Percentiles rank a stretch among this genome's conserved stretches.
Evolutionary conservation across 2,797 vertebrate genomes (phyloP).

Genomic region (Dryobates pubescens): DNA sequence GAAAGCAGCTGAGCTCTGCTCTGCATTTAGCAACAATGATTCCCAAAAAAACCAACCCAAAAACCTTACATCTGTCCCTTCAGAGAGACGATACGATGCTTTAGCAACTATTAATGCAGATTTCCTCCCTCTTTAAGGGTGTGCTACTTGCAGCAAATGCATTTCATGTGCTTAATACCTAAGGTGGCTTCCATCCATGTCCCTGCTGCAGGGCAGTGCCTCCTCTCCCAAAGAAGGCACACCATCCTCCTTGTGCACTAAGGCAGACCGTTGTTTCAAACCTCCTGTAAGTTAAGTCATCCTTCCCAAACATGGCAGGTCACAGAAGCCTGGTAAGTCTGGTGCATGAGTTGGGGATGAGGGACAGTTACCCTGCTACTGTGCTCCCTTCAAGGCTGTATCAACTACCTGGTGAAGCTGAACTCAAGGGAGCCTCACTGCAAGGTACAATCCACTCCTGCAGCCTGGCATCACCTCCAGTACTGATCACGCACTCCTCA

Average conservation of each 20-base stretch:
- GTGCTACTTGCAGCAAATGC: not conserved
- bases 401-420: not conserved
- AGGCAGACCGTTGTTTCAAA: not conserved
- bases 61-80: not conserved
- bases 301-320: not conserved
- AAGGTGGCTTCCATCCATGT: not conserved
- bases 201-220: not conserved
- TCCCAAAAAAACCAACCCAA: not conserved
- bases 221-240: not conserved
- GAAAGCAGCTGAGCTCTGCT: not conserved
- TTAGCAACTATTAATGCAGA: not conserved
- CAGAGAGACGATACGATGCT: not conserved
- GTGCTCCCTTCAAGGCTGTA: not conserved
- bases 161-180: fast-evolving
- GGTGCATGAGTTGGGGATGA: fast-evolving
- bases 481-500: too few species aligned
- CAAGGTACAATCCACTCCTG: too few species aligned
- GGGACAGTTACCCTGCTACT: not conserved
- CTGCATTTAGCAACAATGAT: not conserved
- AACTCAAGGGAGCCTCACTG: too few species aligned
- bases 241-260: fast-evolving
- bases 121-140: not conserved
- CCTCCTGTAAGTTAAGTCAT: not conserved
- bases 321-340: not conserved
- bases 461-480: too few species aligned